Evolutionary conservation across 2,113 vertebrate genomes (phyloP).

Genomic region (Naja naja): DNA sequence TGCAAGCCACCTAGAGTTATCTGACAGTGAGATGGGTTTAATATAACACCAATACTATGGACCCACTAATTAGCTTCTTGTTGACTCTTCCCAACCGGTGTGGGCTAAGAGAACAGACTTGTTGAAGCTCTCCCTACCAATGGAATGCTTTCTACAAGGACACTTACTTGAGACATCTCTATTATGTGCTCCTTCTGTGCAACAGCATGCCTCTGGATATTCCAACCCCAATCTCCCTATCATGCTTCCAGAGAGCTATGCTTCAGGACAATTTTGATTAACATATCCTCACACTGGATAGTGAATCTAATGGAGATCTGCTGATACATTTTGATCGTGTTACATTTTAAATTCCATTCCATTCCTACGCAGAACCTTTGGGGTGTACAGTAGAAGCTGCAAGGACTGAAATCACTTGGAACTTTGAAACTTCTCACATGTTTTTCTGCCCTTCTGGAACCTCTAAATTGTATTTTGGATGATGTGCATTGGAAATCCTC

Average conservation of each 20-base stretch:
- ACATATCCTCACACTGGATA: neutral
- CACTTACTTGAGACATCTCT: neutral
- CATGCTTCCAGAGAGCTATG: neutral
- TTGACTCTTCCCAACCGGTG: neutral
- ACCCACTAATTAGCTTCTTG: neutral
- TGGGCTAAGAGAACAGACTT: neutral
- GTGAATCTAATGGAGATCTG: neutral
- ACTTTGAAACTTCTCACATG: neutral
- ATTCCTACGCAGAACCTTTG: neutral
- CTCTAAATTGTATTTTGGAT: neutral
- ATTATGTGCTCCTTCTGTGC: neutral
- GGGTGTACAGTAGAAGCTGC: neutral
- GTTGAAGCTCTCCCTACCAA: neutral
- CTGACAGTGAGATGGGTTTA: neutral
- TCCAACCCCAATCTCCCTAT: neutral
- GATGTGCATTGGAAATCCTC: neutral
- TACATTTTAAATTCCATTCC: neutral
- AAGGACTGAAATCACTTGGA: neutral
- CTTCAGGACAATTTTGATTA: neutral
- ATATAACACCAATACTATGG: neutral
- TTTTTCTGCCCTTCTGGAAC: neutral
- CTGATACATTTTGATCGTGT: neutral
- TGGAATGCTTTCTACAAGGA: neutral
- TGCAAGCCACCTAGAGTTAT: neutral
- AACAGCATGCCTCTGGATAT: neutral